Conservation (phyloP, 2,113 vertebrate species). For the Pipra filicauda region DNA sequence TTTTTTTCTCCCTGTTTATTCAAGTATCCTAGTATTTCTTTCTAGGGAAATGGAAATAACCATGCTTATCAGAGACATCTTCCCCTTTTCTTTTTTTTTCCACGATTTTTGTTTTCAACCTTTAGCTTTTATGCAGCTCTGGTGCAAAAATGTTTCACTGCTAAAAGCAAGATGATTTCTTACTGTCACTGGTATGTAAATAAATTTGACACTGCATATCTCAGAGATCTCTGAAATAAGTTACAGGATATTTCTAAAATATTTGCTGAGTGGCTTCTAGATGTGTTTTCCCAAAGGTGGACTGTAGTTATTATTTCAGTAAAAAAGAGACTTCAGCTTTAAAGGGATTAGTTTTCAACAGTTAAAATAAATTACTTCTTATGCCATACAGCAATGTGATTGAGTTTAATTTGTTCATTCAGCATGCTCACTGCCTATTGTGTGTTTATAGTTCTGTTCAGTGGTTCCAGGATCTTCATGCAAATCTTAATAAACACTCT, state of each 20-base stretch:
- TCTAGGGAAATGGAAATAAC: neutral
- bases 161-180: neutral
- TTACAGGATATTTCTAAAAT: neutral
- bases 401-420: neutral
- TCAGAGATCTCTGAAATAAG: slow-evolving; percentile 14
- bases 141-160: neutral
- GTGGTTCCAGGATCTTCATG: neutral
- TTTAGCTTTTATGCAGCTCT: neutral
- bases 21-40: neutral
- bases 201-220: neutral
- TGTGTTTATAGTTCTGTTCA: neutral
- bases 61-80: neutral
- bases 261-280: neutral
- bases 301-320: neutral
- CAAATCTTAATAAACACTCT: neutral
- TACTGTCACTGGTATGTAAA: neutral
- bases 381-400: neutral
- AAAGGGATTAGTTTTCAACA: neutral
- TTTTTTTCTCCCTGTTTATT: neutral
- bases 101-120: neutral
- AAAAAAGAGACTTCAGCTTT: neutral
- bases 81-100: neutral
- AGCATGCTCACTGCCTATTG: neutral
- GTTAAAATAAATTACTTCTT: neutral
- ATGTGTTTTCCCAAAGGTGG: neutral